These are phyloP conservation scores for Nebria brevicollis DNA, from an alignment of 2,888 invertebrate genomes.

Conservation along the genomic window DNA sequence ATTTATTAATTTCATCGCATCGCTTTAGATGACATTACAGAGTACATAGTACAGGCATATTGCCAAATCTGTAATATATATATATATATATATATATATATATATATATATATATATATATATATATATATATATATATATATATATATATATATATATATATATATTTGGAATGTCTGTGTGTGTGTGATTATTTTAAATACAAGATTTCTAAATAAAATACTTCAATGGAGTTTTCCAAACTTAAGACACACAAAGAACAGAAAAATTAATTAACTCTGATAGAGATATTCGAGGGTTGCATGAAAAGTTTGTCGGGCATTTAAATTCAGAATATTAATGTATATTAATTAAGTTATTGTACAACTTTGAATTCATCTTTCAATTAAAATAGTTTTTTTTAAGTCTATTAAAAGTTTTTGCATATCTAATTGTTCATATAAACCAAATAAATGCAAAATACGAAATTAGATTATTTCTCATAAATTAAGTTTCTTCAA, in stretches of 20 bases:
- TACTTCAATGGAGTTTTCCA: too few relatives aligned
- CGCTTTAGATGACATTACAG: too few relatives aligned
- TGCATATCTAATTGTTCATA: too few relatives aligned
- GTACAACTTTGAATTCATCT: not conserved
- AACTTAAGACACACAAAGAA: not conserved
- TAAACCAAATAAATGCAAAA: too few relatives aligned
- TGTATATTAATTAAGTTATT: not conserved
- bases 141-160: slow-evolving; percentile 31
- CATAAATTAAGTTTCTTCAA: too few relatives aligned
- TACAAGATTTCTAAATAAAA: too few relatives aligned
- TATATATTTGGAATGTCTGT: slow-evolving; percentile 28
- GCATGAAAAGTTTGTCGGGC: not conserved
- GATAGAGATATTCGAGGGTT: not conserved
- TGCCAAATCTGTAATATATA: too few relatives aligned
- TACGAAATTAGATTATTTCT: too few relatives aligned
- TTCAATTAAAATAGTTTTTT: not conserved
- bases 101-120: slow-evolving; percentile 32
- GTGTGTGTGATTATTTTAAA: too few relatives aligned
- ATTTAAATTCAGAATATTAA: not conserved
- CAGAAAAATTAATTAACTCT: not conserved
- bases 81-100: slow-evolving; percentile 22
- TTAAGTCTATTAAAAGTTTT: too few relatives aligned
- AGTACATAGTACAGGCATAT: too few relatives aligned
- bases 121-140: slow-evolving; percentile 31
- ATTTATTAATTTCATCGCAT: too few relatives aligned